Evolutionary conservation across 2,113 vertebrate genomes (phyloP).

Genomic region (Aleadryas rufinucha): DNA sequence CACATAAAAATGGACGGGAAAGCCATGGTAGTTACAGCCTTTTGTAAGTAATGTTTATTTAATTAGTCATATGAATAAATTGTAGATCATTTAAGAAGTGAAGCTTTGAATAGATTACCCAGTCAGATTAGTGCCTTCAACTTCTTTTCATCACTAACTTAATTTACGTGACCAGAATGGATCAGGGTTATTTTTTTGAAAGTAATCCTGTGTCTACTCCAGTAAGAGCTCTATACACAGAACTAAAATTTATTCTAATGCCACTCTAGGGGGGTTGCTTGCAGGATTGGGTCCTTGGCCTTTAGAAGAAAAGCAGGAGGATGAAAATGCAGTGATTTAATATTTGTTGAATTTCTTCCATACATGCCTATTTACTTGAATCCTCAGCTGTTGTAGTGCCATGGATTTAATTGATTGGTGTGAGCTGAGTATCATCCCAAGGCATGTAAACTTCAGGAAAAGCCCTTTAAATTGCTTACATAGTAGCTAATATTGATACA

Average conservation of each 20-base stretch:
- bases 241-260: not conserved
- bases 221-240: not conserved
- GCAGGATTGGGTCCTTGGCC: not conserved
- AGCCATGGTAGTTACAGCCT: not conserved
- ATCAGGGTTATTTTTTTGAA: not conserved
- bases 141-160: not conserved
- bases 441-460: not conserved
- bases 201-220: not conserved
- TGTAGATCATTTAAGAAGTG: not conserved
- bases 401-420: conserved; percentile 18
- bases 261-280: not conserved
- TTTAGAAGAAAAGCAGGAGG: not conserved
- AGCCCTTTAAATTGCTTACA: not conserved
- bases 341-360: not conserved
- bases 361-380: not conserved
- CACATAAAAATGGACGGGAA: not conserved
- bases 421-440: not conserved
- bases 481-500: not conserved
- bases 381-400: not conserved
- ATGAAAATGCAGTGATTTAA: not conserved
- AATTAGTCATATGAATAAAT: not conserved
- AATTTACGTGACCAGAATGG: not conserved
- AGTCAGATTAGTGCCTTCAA: not conserved
- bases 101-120: conserved; percentile 32
- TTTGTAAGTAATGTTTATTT: conserved; percentile 7